Percentiles rank a stretch among this genome's conserved stretches.
Evolutionary conservation across 2,113 vertebrate genomes (phyloP).

Genomic region (Hipposideros armiger): DNA sequence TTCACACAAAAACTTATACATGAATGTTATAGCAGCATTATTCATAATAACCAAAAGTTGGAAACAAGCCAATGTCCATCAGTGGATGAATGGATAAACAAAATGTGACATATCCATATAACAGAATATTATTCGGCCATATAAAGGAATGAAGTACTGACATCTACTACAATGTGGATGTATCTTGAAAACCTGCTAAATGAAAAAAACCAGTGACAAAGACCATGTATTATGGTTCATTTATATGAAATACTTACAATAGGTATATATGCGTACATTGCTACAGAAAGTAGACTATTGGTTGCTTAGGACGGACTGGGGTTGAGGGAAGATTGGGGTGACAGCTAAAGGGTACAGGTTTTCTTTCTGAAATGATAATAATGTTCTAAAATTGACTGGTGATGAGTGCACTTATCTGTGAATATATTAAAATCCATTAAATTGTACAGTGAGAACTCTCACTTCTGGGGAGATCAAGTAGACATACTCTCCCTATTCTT

Average conservation of each 20-base stretch:
- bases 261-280: not conserved
- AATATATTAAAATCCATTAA: not conserved
- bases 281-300: not conserved
- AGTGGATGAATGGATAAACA: not conserved
- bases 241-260: not conserved
- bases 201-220: not conserved
- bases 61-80: not conserved
- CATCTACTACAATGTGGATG: not conserved
- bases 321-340: not conserved
- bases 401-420: not conserved
- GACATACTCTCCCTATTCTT: not conserved
- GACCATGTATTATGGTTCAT: not conserved
- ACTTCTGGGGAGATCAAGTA: not conserved
- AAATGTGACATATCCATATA: not conserved
- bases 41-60: not conserved
- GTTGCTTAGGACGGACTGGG: not conserved
- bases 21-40: not conserved
- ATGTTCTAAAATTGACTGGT: not conserved
- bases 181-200: not conserved
- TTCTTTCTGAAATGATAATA: conserved; percentile 1
- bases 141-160: not conserved
- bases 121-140: not conserved
- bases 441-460: not conserved
- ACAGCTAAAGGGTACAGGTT: not conserved
- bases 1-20: not conserved